Base-by-base conservation (phyloP, 2,888 invertebrate species). In the Pasiphila rectangulata region DNA sequence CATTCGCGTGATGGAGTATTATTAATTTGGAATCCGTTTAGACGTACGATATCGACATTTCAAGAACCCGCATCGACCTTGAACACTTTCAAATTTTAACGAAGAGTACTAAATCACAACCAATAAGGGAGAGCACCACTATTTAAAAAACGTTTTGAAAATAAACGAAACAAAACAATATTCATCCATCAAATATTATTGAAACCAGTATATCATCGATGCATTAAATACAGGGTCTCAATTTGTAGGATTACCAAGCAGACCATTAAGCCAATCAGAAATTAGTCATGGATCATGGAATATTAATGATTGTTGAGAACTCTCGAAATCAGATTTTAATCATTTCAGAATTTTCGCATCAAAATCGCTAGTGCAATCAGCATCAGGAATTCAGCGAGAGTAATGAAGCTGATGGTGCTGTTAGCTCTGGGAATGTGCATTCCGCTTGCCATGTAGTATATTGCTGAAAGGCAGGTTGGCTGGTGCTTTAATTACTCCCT, bases 1-100 rank as follows among this genome's bases (percentile, higher is more conserved):
- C 44, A 32, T 45, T 24, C n/a, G 45, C 45, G 34, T 50, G 50
- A 32, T 37, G 9, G 25, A 32, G 37, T 40, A 21, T 41, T 44
- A 40, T 40, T 49, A 49, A 44, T 44, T 47, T 32, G 13, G 37
- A 42, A 32, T 34, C 21, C 13, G 15, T 41, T 38, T 9, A 13
- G 23, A 4, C 49, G 30, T 13, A n/a, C 15, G 4, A 15, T 30
- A 36, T 44, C 10, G 30, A 36, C 17, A 27, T 45, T 40, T 50
- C 49, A 44, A 49, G 44, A 44, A 23, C n/a, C n/a, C n/a, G n/a
- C n/a, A n/a, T 30, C 45, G 25, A 25, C 9, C 17, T 23, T n/a
- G 9, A 12, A 15, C 4, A n/a, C n/a, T 30, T 13, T 21, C 25
- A 21, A 20, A 17, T 20, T 27, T 19, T 36, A 25, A 37, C 13